phyloP scores from a whole-genome alignment of 2,888 invertebrate species.

The Acheta domesticus region DNA sequence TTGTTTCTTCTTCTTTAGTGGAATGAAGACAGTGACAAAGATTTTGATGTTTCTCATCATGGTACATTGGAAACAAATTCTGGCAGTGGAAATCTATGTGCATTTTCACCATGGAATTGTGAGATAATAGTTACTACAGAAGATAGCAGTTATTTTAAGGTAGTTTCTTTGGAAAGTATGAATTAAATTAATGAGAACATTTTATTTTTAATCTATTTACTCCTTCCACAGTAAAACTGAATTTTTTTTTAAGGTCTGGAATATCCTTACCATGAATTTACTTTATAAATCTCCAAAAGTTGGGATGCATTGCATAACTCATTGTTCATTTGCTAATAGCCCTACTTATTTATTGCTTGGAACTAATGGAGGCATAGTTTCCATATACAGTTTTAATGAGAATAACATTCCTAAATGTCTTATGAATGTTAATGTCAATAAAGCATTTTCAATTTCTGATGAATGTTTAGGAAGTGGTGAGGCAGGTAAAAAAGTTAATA shows the following conservation, averaged over 20 bases:
- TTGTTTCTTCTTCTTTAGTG: slow-evolving; percentile 22
- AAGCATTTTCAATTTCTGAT: neutral
- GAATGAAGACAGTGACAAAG: neutral
- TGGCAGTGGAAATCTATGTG: slow-evolving; percentile 20
- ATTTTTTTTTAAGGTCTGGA: neutral
- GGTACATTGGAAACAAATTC: slow-evolving; percentile 20
- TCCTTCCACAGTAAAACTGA: too few species aligned
- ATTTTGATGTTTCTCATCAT: slow-evolving; percentile 7
- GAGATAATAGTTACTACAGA: slow-evolving; percentile 18
- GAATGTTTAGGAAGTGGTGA: neutral
- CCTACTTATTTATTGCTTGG: neutral
- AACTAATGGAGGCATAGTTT: neutral
- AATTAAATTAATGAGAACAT: too few species aligned
- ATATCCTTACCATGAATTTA: neutral
- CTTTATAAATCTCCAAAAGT: neutral
- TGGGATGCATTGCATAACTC: neutral
- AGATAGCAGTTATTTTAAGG: slow-evolving; percentile 22
- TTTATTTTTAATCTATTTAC: too few species aligned
- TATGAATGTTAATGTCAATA: neutral
- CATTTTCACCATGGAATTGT: slow-evolving; percentile 18
- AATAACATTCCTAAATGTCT: neutral
- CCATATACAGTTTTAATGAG: neutral
- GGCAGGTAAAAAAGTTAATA: neutral
- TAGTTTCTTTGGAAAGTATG: neutral
- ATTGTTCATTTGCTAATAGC: neutral